These are phyloP conservation scores for Sesia apiformis DNA, from an alignment of 2,888 invertebrate genomes.

Conservation along the genomic window DNA sequence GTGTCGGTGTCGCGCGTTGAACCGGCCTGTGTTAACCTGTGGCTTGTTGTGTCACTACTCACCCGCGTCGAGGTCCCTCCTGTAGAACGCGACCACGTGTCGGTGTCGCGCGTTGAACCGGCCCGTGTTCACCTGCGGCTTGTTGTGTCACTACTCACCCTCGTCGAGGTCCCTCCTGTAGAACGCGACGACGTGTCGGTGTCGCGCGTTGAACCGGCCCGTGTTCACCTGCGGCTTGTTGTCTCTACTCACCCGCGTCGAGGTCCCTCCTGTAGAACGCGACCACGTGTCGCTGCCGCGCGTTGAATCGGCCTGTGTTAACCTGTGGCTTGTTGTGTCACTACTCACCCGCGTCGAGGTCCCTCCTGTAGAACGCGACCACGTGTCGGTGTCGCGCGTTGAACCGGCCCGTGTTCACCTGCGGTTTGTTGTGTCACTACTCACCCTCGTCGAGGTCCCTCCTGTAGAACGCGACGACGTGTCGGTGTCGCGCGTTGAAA, in stretches of 20 bases:
- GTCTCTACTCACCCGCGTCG: no score
- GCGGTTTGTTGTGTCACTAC: conserved; percentile 72
- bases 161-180: conserved; percentile 86
- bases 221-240: conserved; percentile 75
- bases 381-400: conserved; percentile 82
- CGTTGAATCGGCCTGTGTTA: conserved; percentile 86
- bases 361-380: conserved; percentile 87
- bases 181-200: conserved; percentile 84
- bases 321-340: conserved; percentile 72
- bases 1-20: conserved; percentile 81
- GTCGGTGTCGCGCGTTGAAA: conserved; percentile 83
- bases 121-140: conserved; percentile 79
- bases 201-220: conserved; percentile 86
- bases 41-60: no score
- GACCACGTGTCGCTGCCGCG: conserved; percentile 80
- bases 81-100: conserved; percentile 86
- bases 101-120: conserved; percentile 85
- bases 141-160: no score
- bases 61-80: conserved; percentile 83
- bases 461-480: conserved; percentile 87
- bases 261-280: conserved; percentile 91
- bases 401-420: conserved; percentile 83
- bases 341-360: conserved; percentile 81
- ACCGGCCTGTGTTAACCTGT: conserved; percentile 81
- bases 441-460: conserved; percentile 83